Base-by-base conservation (phyloP, 2,113 vertebrate genomes). In the Pionites leucogaster region DNA sequence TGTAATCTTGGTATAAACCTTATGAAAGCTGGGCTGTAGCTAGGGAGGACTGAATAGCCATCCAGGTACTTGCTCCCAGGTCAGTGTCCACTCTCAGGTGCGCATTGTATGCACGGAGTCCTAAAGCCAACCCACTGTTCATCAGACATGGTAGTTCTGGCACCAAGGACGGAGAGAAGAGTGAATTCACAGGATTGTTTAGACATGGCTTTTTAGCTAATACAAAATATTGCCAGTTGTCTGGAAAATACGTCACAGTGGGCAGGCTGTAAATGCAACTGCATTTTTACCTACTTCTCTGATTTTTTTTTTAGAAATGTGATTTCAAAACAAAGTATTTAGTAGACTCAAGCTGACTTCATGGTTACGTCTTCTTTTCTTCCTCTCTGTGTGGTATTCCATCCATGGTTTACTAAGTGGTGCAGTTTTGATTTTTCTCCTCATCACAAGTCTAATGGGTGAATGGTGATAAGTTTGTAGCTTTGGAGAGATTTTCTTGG, bases 381-480 rank as follows among this genome's bases (percentile, higher is more conserved):
- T 94, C 75, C 18, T 44, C 68, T 82, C 86, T 68, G 74, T 0
- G 0, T 93, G 86, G 82, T 89, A 67, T 64, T 83, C 68, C 22
- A 24, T 50, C 91, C 50, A 67, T 69, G 68, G 59, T 74, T 92
- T 85, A 42, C 27, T 75, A 49, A 93, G 62, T 53, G 39, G 42
- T 82, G 59, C 80, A 92, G 68, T 92, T 92, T 88, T 86, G 91
- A 88, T 71, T 93, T 88, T 92, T 57, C 67, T 92, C 53, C 80
- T 86, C 91, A 70, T 96, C 82, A 46, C 59, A 94, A 81, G 41
- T 90, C 75, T 95, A 68, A 94, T 64, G 91, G 76, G 69, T 91
- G 74, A 95, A 96, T 81, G 91, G 96, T 93, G 93, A 95, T 95
- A 95, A 89, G 81, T 96, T 90, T 95, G 91, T 76, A 95, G 93